Base-by-base conservation (phyloP, 2,113 vertebrate genomes). In the Papio anubis region DNA sequence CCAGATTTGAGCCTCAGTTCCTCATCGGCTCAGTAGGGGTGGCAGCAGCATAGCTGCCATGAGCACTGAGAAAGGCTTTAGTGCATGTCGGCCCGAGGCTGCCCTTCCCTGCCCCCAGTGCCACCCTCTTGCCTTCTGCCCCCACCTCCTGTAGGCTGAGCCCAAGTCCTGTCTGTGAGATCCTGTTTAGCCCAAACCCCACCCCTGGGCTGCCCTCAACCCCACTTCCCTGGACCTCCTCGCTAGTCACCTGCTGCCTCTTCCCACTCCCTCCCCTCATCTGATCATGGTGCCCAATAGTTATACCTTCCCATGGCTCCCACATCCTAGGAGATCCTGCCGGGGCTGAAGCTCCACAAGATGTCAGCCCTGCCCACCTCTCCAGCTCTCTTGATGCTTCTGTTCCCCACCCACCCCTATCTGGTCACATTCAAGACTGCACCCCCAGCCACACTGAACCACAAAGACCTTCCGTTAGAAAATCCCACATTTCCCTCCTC, bases 1-100 rank as follows among this genome's bases (percentile, higher is more conserved):
- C 38, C 32, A 73, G 57, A 25, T 61, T 70, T 48, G 64, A 93
- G 59, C 55, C 88, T 94, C 83, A 35, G 85, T 61, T 72, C 48
- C 93, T 64, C 40, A 55, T 78, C 32, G 38, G 17, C n/a, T 83
- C 32, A 0, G 20, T 0, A 68, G 17, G 13, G 21, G 35, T 5
- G 12, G 40, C 23, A 83, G 35, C 23, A 75, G n/a, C 50, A 32
- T 35, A 13, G 38, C 20, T 86, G 40, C 57, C 0, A 1, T 48
- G 35, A 61, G 64, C 50, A 61, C 38, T n/a, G 25, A 30, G 25
- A 75, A 59, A 43, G 55, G 35, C 7, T 25, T 68, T 14, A 8
- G 59, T 48, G 1, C 3, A 0, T 8, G 30, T 2, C 18, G 45
- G 25, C 82, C 90, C 23, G 16, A 68, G 30, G 84, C 6, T 2